Percentiles rank a stretch among this genome's conserved stretches.
Conservation (phyloP, 2,113 vertebrate genomes). For the Suncus etruscus region DNA sequence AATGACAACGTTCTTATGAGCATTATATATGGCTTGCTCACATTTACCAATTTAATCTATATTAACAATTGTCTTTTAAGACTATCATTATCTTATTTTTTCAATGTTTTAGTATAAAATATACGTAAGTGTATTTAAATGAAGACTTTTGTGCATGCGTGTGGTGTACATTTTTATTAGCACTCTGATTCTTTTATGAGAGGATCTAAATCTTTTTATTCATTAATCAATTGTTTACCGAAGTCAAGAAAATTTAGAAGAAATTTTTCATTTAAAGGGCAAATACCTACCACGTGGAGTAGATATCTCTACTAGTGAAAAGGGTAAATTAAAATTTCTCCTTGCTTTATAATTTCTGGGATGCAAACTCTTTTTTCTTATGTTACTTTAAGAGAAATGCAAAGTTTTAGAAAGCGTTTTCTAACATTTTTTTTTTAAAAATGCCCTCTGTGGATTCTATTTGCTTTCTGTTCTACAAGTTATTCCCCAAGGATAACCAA, state of each 20-base stretch:
- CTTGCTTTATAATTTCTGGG: neutral
- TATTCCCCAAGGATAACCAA: no score
- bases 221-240: neutral
- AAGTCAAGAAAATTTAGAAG: no score
- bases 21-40: neutral
- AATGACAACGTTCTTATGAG: neutral
- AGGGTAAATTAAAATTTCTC: neutral
- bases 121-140: neutral
- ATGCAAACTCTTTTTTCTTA: neutral
- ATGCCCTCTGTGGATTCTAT: no score
- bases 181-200: neutral
- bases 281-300: conserved; percentile 1
- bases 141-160: neutral
- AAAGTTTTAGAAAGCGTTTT: no score
- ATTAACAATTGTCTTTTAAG: no score
- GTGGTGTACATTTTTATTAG: neutral
- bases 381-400: no score
- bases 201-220: conserved; percentile 10
- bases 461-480: no score
- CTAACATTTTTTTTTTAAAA: no score
- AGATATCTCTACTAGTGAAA: neutral
- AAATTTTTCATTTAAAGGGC: neutral
- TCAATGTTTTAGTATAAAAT: neutral
- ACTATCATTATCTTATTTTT: neutral
- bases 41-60: neutral